These are phyloP conservation scores for Tympanuchus pallidicinctus DNA, from an alignment of 2,113 vertebrate genomes.

Conservation along the genomic window DNA sequence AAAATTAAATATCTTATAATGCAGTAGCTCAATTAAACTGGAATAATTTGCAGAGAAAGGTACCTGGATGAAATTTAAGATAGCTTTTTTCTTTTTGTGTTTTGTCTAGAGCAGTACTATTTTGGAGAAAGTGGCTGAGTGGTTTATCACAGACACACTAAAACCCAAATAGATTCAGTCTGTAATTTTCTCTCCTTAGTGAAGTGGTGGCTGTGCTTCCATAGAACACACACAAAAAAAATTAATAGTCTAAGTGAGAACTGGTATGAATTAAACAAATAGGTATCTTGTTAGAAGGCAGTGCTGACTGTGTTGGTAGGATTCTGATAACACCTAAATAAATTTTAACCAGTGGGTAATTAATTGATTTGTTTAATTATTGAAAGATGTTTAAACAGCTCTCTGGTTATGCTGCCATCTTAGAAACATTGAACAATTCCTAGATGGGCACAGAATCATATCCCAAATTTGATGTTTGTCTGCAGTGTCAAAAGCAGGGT, in stretches of 20 bases:
- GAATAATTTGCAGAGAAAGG: background rate
- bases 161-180: background rate
- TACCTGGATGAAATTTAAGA: background rate
- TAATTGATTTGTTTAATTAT: background rate
- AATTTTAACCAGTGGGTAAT: background rate
- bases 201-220: background rate
- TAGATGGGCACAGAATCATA: background rate
- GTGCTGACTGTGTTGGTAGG: background rate
- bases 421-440: background rate
- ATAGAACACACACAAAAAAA: background rate
- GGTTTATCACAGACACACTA: background rate
- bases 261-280: background rate
- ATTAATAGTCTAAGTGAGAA: background rate
- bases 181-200: background rate
- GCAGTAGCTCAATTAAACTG: background rate
- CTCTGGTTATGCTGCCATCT: background rate
- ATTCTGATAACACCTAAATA: background rate
- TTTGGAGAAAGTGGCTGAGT: background rate
- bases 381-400: background rate
- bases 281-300: background rate
- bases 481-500: background rate
- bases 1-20: background rate
- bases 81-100: background rate
- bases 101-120: background rate
- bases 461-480: background rate